Evolutionary conservation across 30 jellyfish, hydroid and myxozoan genomes (phyloP), one percentile per base, ranked within the genome.

Genomic region (Rhopilema esculentum): DNA sequence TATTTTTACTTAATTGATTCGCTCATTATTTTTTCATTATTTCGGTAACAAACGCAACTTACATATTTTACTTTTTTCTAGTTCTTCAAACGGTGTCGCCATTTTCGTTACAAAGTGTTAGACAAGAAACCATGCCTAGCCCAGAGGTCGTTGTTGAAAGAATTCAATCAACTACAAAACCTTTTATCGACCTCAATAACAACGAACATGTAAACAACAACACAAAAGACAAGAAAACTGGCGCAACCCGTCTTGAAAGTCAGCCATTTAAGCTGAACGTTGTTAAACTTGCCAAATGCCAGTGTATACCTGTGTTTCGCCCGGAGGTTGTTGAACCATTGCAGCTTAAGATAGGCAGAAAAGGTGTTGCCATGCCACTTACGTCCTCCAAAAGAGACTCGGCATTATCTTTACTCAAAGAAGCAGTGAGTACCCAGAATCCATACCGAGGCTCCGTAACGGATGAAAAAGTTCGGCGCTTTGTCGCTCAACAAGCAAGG

Each of bases 231-330:
- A 12, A 24, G 24, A 1, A n/a, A 27, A 16, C 26, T 29, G 25
- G 67, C 20, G 67, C 22, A 19, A 20, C 28, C 67, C 66, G 30
- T 1, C 23, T 19, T 0, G 48, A 19, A 15, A 9, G 67, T 7
- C 19, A 27, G 16, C 92, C 92, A 19, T 73, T 75, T 40, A 79
- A 69, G 17, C 75, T 86, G 28, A 72, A 86, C 62, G 89, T 86
- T 8, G 90, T 75, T 9, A 67, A 70, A 52, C 85, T 86, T 19
- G 89, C 87, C 0, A 86, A 86, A 48, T 71, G 87, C 48, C 89
- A 51, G 27, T 72, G 85, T 27, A 70, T 76, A 16, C 88, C 93
- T 9, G 76, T 83, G 73, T 69, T 83, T 16, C 83, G 85, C 31
- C 77, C 92, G 27, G 82, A 69, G 28, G 26, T 83, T 16, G 85